Evolutionary conservation across 2,797 vertebrate genomes (phyloP).

Genomic region (Manis crassicaudata): DNA sequence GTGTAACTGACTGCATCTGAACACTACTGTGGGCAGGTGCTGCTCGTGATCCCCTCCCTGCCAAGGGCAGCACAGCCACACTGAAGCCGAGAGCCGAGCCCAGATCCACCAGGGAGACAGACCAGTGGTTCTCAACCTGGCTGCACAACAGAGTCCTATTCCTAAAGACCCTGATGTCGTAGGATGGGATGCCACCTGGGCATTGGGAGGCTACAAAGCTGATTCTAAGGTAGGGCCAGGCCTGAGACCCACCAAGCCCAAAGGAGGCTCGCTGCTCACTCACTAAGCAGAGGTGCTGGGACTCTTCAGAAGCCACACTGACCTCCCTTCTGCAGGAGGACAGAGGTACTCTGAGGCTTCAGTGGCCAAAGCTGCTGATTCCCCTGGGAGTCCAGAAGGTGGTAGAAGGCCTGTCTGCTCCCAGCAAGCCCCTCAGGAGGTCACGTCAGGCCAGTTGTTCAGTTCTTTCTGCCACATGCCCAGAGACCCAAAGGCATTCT

Average conservation of each 20-base stretch:
- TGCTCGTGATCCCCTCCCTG: background rate
- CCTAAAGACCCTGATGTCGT: background rate
- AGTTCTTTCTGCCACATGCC: background rate
- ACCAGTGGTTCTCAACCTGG: background rate
- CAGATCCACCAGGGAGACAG: background rate
- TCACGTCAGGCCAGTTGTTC: background rate
- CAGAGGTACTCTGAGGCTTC: background rate
- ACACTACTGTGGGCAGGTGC: background rate
- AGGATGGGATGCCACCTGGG: background rate
- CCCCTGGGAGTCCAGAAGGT: no score
- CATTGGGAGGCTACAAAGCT: rapidly evolving
- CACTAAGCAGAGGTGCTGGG: background rate
- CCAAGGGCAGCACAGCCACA: background rate
- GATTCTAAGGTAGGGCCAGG: rapidly evolving
- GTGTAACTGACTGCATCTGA: background rate
- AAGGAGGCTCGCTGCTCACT: background rate
- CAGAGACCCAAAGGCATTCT: background rate
- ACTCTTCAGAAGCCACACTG: rapidly evolving
- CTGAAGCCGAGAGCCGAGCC: rapidly evolving
- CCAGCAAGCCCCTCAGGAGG: background rate
- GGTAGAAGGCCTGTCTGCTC: background rate
- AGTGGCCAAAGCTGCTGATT: background rate
- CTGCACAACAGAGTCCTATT: background rate
- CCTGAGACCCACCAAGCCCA: background rate
- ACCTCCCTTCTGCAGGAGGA: background rate